Evolutionary conservation across 2,888 invertebrate species (phyloP).

Genomic region (Nymphalis c-album): DNA sequence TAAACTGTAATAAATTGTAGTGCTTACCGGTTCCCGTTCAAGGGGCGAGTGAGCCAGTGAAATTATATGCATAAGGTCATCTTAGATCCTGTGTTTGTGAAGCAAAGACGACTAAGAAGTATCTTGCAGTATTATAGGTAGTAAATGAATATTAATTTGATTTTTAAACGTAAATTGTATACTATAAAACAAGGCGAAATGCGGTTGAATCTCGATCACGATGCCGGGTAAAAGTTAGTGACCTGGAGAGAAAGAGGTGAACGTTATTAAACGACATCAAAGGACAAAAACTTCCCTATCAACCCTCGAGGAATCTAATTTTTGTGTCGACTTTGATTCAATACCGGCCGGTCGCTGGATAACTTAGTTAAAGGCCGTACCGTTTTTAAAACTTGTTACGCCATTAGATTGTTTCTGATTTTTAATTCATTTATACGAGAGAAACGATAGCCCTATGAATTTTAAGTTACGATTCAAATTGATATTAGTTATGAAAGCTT

Average conservation of each 20-base stretch:
- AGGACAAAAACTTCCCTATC: slow-evolving; percentile 55
- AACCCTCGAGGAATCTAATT: slow-evolving; percentile 65
- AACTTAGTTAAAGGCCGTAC: slow-evolving; percentile 52
- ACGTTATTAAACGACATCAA: slow-evolving; percentile 65
- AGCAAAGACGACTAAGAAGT: no score
- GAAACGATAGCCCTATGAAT: neutral
- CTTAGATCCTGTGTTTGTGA: no score
- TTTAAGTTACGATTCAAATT: neutral
- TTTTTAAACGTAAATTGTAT: no score
- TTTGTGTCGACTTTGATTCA: slow-evolving; percentile 60
- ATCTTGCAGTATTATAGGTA: no score
- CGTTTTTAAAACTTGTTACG: slow-evolving; percentile 63
- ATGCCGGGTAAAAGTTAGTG: slow-evolving; percentile 45
- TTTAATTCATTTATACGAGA: slow-evolving; percentile 42
- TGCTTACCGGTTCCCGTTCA: no score
- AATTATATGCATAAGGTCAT: no score
- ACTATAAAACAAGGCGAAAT: no score
- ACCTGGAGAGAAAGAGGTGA: slow-evolving; percentile 52
- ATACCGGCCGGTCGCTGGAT: slow-evolving; percentile 45
- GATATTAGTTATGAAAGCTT: neutral
- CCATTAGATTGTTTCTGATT: slow-evolving; percentile 49
- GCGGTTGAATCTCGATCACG: neutral
- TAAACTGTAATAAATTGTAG: no score
- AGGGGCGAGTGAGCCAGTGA: no score
- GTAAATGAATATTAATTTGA: no score